Percentiles rank a stretch among this genome's conserved stretches.
Evolutionary conservation across 2,888 invertebrate genomes (phyloP).

Genomic region (Cerceris rybyensis): DNA sequence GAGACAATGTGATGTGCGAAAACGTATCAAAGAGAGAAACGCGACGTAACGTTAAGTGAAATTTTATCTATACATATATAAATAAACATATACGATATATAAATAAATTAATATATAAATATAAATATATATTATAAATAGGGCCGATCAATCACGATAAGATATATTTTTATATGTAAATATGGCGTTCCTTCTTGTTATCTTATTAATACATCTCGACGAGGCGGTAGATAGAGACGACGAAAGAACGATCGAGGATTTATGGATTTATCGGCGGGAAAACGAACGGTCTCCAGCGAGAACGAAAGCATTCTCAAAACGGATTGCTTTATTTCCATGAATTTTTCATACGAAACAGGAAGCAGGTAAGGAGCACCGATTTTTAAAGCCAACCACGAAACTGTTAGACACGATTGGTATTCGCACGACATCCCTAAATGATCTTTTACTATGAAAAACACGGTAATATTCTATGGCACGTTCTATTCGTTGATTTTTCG

Average conservation of each 20-base stretch:
- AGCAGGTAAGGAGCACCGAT: constrained; percentile 38
- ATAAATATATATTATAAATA: constrained; percentile 66
- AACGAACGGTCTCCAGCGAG: constrained; percentile 24
- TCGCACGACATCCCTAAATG: background rate
- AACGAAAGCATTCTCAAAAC: constrained; percentile 9
- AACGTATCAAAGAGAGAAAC: constrained; percentile 71
- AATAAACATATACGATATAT: constrained; percentile 27
- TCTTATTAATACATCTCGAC: constrained; percentile 65
- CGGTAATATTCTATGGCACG: too few relatives aligned
- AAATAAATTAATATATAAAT: too few relatives aligned
- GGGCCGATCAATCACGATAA: constrained; percentile 72
- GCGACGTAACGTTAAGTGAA: constrained; percentile 49
- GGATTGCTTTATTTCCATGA: constrained; percentile 33
- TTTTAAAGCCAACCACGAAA: constrained; percentile 2
- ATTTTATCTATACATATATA: constrained; percentile 72
- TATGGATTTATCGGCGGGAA: constrained; percentile 11
- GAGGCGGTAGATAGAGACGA: constrained; percentile 35
- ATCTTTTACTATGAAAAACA: background rate
- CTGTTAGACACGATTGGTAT: constrained; percentile 47
- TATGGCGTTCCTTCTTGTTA: constrained; percentile 79
- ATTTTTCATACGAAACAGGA: constrained; percentile 34
- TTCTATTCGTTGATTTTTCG: too few relatives aligned
- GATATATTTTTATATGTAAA: constrained; percentile 81
- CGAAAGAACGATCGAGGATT: constrained; percentile 29
- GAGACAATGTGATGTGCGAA: constrained; percentile 70